Evolutionary conservation across 2,888 invertebrate genomes (phyloP), one percentile per base, ranked within the genome.

Genomic region (Camponotus fellah): DNA sequence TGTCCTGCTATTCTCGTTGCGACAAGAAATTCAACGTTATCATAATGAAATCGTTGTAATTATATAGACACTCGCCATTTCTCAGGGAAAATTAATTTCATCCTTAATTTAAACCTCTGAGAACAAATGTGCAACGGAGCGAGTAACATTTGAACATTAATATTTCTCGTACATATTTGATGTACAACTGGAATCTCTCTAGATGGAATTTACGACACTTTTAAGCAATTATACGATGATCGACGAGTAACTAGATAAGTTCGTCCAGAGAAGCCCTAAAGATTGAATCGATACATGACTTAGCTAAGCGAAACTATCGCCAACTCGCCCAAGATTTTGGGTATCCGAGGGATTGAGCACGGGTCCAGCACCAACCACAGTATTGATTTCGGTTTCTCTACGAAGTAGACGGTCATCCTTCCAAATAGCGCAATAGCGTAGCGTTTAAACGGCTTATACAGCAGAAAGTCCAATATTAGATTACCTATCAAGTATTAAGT

Each of bases 331-430:
- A 77, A 58, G 77, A 77, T 77, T 77, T 77, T 68, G 43, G 56
- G 14, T 77, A 26, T 77, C 77, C n/a, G 10, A 43, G 14, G 56
- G 68, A 43, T 43, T 69, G 32, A 77, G 21, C 68, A 6, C 32
- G 68, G 56, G 26, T 65, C 40, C 66, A 17, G 40, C 68, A 77
- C 32, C 53, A 43, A 68, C 69, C 58, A 26, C 14, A 56, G 21
- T 77, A 77, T 77, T 77, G 77, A 77, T 77, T 77, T 10, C 21
- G 10, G 43, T 43, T 68, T n/a, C 43, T n/a, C 68, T 77, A 8
- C 43, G 32, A 77, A 56, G 68, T 43, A 69, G 69, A 49, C 43
- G 34, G 58, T 69, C 68, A 66, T 68, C 58, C 40, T 43, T 21
- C 76, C 53, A n/a, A 68, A 58, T 56, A 58, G 58, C 69, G 43